Conservation (phyloP, 2,113 vertebrate species). For the Cisticola juncidis region DNA sequence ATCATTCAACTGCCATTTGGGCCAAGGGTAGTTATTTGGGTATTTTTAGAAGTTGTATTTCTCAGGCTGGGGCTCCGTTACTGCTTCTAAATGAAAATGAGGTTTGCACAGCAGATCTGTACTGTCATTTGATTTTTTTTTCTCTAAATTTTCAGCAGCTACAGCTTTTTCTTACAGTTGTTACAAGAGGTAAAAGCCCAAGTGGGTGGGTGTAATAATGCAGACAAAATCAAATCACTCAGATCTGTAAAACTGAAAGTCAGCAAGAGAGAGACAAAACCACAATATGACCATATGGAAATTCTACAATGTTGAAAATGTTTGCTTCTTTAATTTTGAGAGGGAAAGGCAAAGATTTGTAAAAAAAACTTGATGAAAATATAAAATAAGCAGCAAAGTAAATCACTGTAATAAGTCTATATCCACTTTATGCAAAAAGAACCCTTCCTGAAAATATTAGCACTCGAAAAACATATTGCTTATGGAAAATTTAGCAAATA, state of each 20-base stretch:
- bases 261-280: background rate
- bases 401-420: background rate
- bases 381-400: background rate
- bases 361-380: background rate
- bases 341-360: background rate
- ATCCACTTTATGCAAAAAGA: background rate
- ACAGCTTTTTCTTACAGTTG: background rate
- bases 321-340: background rate
- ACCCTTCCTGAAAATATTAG: background rate
- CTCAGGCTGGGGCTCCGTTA: background rate
- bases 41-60: background rate
- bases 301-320: background rate
- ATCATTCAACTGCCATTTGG: background rate
- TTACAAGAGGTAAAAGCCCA: background rate
- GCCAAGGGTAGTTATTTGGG: background rate
- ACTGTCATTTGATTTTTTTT: background rate
- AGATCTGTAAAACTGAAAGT: background rate
- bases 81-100: background rate
- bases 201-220: background rate
- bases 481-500: background rate
- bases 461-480: background rate
- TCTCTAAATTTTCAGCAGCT: background rate
- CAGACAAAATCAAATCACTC: background rate
- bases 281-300: background rate
- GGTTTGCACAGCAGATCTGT: background rate